Conservation (phyloP, 2,797 vertebrate species). For the Brachymystax lenok region DNA sequence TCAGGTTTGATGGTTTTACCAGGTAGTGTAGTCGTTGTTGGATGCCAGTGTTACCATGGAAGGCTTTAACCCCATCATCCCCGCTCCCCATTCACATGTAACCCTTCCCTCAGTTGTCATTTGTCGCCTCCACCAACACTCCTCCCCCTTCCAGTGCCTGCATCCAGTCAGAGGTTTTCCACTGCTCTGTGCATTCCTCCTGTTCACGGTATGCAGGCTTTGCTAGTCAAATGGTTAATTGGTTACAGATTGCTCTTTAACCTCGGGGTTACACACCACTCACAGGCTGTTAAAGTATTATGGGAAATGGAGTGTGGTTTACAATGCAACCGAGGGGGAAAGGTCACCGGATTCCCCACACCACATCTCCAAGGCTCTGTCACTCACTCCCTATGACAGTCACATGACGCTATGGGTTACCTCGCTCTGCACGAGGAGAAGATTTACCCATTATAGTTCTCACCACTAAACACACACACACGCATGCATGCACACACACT, state of each 20-base stretch:
- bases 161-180: not conserved
- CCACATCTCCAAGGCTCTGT: constrained; percentile 63
- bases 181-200: constrained; percentile 62
- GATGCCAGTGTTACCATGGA: constrained; percentile 11
- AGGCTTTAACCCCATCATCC: constrained; percentile 15
- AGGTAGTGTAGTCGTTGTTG: constrained; percentile 34
- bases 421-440: not conserved
- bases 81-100: constrained; percentile 36
- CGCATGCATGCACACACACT: constrained; percentile 1
- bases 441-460: not conserved
- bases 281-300: constrained; percentile 72
- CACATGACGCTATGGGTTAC: not conserved
- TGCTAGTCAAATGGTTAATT: constrained; percentile 79
- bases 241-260: constrained; percentile 83
- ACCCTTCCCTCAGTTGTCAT: constrained; percentile 59
- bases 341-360: constrained; percentile 72
- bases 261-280: constrained; percentile 68
- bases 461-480: constrained; percentile 6
- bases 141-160: not conserved
- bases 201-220: constrained; percentile 66
- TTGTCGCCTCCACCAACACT: constrained; percentile 57
- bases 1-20: constrained; percentile 34
- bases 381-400: constrained; percentile 36
- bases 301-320: constrained; percentile 77
- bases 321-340: constrained; percentile 70